Evolutionary conservation across 2,797 vertebrate species (phyloP), one percentile per base, ranked within the genome.

Genomic region (Lutjanus argentimaculatus): DNA sequence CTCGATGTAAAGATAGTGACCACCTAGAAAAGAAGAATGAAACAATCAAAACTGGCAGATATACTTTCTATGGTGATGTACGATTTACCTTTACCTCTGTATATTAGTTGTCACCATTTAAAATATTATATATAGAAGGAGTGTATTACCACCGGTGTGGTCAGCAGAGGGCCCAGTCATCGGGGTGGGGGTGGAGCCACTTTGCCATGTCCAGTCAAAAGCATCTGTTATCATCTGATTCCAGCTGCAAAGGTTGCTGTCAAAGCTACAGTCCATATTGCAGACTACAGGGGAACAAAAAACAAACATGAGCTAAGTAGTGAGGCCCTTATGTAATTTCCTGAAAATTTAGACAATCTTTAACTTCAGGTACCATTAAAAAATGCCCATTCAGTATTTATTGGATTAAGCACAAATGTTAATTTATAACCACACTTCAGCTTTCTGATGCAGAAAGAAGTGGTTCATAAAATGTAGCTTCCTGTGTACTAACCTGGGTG

Each of bases 181-280:
- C 21, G 55, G 12, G 6, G 94, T 94, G 7, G 94, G 88, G 3
- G 95, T 95, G 62, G 93, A 88, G 43, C 92, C 94, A 67, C 57
- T 92, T 21, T 91, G 85, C 90, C 94, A 91, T 30, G 86, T 94
- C 95, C 96, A 96, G 69, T 96, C 93, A 92, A 96, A 95, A 75
- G 83, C 91, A 67, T 96, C 95, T 8, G 93, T 93, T 0, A 84
- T 9, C 78, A 88, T 85, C 78, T 96, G 95, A 67, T 22, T 88
- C 96, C 96, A 96, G 46, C 53, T 71, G 56, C 93, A 95, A 62
- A 90, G 78, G 79, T 70, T 65, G 53, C 69, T 46, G 61, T 91
- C 83, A 40, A 91, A 89, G 52, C 43, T 85, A 57, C 83, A 86
- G 58, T 87, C 70, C 6, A 93, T 14, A 65, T 52, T 53, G 77